phyloP scores from a whole-genome alignment of 2,888 invertebrate genomes.

The Boloria euphrosyne region DNA sequence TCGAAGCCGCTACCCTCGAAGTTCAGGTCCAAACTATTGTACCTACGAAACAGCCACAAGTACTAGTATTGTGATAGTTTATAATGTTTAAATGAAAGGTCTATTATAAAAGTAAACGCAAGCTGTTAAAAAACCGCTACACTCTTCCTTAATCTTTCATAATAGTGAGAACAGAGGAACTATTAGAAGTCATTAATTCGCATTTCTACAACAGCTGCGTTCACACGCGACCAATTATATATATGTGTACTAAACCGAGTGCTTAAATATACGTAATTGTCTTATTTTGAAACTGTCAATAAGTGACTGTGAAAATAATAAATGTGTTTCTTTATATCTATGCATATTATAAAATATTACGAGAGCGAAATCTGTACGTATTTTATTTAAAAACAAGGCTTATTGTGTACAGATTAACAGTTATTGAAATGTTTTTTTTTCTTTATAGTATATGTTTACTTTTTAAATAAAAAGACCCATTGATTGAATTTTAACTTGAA shows the following conservation, averaged over 20 bases:
- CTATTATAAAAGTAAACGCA: slow-evolving; percentile 4
- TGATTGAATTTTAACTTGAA: too few relatives aligned
- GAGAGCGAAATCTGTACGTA: too few relatives aligned
- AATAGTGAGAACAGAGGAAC: slow-evolving; percentile 11
- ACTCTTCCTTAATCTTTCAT: slow-evolving; percentile 7
- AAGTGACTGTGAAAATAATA: too few relatives aligned
- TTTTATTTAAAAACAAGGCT: too few relatives aligned
- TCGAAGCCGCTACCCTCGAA: too few relatives aligned
- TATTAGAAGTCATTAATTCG: neutral
- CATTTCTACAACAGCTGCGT: neutral
- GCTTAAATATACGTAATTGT: neutral
- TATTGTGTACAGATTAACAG: too few relatives aligned
- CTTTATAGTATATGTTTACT: too few relatives aligned
- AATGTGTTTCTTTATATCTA: too few relatives aligned
- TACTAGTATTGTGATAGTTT: slow-evolving; percentile 13
- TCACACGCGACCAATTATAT: slow-evolving; percentile 12
- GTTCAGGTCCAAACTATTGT: too few relatives aligned
- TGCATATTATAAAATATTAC: too few relatives aligned
- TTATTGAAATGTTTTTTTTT: too few relatives aligned
- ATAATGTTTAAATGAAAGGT: slow-evolving; percentile 27
- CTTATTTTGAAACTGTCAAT: neutral
- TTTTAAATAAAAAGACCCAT: too few relatives aligned
- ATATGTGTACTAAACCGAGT: neutral
- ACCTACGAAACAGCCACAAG: neutral
- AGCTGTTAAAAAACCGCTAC: slow-evolving; percentile 9